Evolutionary conservation across 1,140 invertebrate species (phyloP), one percentile per base, ranked within the genome.

Genomic region (Calosoma granatense): DNA sequence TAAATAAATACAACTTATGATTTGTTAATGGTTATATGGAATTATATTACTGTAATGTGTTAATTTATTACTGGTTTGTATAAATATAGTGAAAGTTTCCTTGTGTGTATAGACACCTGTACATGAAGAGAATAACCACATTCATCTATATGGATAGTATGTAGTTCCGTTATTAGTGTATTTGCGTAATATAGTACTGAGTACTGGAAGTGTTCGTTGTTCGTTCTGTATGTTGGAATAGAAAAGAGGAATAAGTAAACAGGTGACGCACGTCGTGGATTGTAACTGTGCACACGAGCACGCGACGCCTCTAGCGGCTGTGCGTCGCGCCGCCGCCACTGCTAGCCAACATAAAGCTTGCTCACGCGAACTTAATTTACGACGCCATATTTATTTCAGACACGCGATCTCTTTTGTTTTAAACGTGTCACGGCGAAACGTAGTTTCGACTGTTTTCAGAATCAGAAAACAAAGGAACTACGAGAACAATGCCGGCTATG

Each of bases 381-480:
- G 65, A 59, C 67, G 67, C 67, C 67, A 69, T 69, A 69, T 67
- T 69, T 67, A 67, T 64, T 65, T 65, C 66, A 58, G 62, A 64
- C 67, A 69, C 67, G 67, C 67, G 66, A 69, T 69, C 65, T 64
- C 67, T 67, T 69, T 69, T 69, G 67, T 69, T 69, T 67, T 67
- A 67, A 66, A 65, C 65, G 64, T 69, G 65, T 67, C 67, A 67
- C 66, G 66, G 67, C 62, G 64, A 66, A 64, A 64, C 56, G 56
- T 58, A 64, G 60, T 61, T 62, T 62, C 58, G 61, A 47, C 41
- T 47, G 17, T 17, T 47, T 47, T 47, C 41, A 4, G 41, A 6
- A 17, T 47, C 56, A 56, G 22, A 47, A 60, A 59, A 60, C 59
- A 63, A 63, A 63, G 58, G 60, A 56, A 60, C 47, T 43, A 56